Base-by-base conservation (phyloP, 2,888 invertebrate genomes). In the Hypena proboscidalis region DNA sequence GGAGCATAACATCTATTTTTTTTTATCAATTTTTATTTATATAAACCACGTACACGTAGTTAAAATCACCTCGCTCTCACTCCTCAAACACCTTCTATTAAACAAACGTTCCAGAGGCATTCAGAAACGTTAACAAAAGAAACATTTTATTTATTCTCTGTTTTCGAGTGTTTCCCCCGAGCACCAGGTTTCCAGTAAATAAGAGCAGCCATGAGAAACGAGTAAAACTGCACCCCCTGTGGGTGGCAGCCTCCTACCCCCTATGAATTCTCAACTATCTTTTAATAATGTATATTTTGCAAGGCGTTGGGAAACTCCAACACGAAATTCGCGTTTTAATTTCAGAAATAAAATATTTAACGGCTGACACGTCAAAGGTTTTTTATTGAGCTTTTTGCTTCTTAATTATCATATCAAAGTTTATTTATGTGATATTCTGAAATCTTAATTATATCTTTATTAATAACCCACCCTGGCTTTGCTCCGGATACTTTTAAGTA, bases 201-300 rank as follows among this genome's bases (percentile, higher is more conserved):
- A 53, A 14, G 14, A 26, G 20, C 17, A 14, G 26, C 4, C 19
- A 17, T 30, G 11, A 21, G 34, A 15, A 13, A 38, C 29, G 15
- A 19, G 41, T 13, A 22, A 34, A 34, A 30, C 37, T 30, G 25
- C 21, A 11, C 30, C 17, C 37, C 19, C 21, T 17, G 1, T n/a
- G 32, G 43, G 40, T 11, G 17, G 17, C n/a, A 7, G 14, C 30
- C 27, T 26, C 25, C 40, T 23, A n/a, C 33, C 32, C 33, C 29
- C 39, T 52, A 49, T 62, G 45, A 48, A 62, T 45, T 44, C 26
- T 17, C 19, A 42, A 55, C 48, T 37, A 46, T 51, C 41, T 41
- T 39, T 56, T 56, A 52, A 43, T 52, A 40, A 43, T 57, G 27
- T 47, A 56, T 26, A 40, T 27, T 45, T 25, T 9, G 17, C 23